phyloP scores from a whole-genome alignment of 2,797 vertebrate genomes.

The Agapornis canus region DNA sequence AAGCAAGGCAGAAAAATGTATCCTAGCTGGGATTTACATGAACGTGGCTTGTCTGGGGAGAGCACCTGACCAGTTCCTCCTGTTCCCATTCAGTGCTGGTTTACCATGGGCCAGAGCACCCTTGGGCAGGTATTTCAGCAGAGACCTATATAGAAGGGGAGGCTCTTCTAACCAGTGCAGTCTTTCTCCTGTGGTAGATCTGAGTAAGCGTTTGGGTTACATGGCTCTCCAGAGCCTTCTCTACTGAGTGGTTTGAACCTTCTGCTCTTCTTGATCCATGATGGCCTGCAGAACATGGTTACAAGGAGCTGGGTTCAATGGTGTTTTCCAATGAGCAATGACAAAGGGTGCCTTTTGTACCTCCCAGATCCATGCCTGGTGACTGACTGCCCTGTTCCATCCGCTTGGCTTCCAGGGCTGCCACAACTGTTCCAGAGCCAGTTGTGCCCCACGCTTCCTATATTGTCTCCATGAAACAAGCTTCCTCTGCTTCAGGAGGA shows the following conservation, averaged over 20 bases:
- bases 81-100: fast-evolving
- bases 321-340: fast-evolving
- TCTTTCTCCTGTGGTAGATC: background rate
- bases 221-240: background rate
- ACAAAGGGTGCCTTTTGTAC: fast-evolving
- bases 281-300: background rate
- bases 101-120: background rate
- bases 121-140: background rate
- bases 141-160: background rate
- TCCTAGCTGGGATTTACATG: background rate
- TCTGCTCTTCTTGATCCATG: background rate
- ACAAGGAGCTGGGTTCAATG: fast-evolving
- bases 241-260: background rate
- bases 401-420: background rate
- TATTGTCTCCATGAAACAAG: too few relatives aligned
- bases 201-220: background rate
- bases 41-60: background rate
- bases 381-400: background rate
- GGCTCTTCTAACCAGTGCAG: background rate
- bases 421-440: background rate
- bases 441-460: background rate
- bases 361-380: fast-evolving
- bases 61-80: fast-evolving
- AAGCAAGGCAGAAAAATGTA: background rate
- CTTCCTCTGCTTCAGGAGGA: background rate